Base-by-base conservation (phyloP, 2,797 vertebrate species). In the Xerus rutilus region DNA sequence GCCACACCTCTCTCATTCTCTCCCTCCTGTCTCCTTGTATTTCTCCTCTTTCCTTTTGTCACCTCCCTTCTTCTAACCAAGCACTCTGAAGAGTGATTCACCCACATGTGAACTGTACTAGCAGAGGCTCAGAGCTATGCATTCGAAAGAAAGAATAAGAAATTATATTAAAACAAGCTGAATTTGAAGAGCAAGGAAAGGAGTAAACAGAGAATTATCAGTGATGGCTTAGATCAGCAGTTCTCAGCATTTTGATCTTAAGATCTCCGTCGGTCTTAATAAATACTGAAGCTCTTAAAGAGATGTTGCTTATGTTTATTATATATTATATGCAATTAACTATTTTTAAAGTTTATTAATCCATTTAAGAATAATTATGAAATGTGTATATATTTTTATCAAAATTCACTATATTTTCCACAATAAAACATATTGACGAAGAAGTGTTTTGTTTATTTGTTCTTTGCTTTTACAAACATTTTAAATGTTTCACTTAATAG, bases 161-260 rank as follows among this genome's bases (percentile, higher is more conserved):
- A 95, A 83, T 21, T 35, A 47, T 92, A 62, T 35, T 45, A 77
- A 67, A 85, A 20, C 13, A 67, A 64, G 15, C 28, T 69, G 30
- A 17, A 69, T 70, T 95, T 8, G 65, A 74, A 88, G 64, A 82
- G 0, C 14, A 92, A 64, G 17, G 39, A 5, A 49, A 39, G 18
- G 28, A 65, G 28, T 67, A 76, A 67, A 47, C 59, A 65, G 82
- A 52, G 59, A 54, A 77, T 45, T 23, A 45, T 67, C 35, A 54
- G 14, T 39, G 30, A 43, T 65, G 74, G 8, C 52, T 72, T 64
- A 86, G 7, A 30, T 76, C 20, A 72, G 23, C 8, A 78, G 11
- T n/a, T 78, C 30, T 91, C 67, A 91, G 67, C 1, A 30, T 86
- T 94, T 32, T 86, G 12, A 78, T 62, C 28, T 96, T 8, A 78